Conservation (phyloP, 2,888 invertebrate genomes). For the Celastrina argiolus region DNA sequence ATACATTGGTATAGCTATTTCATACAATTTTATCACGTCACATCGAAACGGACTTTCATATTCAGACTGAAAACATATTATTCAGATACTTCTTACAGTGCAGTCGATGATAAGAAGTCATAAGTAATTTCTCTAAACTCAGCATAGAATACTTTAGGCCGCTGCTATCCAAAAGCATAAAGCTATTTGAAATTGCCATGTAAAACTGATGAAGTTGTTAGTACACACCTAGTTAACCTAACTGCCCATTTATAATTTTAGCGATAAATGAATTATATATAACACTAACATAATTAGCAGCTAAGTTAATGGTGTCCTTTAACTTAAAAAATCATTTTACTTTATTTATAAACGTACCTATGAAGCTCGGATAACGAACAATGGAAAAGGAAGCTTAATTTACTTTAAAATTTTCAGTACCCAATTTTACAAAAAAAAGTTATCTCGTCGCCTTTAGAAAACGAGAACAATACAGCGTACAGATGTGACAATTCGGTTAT, state of each 20-base stretch:
- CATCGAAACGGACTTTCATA: neutral
- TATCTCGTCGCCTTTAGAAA: conserved; percentile 11
- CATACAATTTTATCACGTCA: conserved; percentile 17
- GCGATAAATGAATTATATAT: too few relatives aligned
- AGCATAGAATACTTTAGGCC: neutral
- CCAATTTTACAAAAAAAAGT: conserved; percentile 11
- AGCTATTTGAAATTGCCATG: neutral
- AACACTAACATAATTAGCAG: neutral
- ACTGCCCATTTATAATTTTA: neutral
- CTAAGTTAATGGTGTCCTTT: neutral
- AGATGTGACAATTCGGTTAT: conserved; percentile 65
- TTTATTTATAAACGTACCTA: neutral
- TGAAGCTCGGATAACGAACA: conserved; percentile 1
- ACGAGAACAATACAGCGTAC: conserved; percentile 39
- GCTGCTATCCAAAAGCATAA: neutral
- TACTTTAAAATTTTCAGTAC: neutral
- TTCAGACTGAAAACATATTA: neutral
- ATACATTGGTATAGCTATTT: conserved; percentile 23
- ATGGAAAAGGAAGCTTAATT: conserved; percentile 6
- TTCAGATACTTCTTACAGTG: neutral
- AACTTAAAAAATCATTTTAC: neutral
- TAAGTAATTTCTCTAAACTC: conserved; percentile 4
- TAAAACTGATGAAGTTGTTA: neutral
- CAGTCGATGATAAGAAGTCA: neutral
- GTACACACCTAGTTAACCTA: neutral